phyloP scores from a whole-genome alignment of 2,888 invertebrate species.

The Mycogona germanica region DNA sequence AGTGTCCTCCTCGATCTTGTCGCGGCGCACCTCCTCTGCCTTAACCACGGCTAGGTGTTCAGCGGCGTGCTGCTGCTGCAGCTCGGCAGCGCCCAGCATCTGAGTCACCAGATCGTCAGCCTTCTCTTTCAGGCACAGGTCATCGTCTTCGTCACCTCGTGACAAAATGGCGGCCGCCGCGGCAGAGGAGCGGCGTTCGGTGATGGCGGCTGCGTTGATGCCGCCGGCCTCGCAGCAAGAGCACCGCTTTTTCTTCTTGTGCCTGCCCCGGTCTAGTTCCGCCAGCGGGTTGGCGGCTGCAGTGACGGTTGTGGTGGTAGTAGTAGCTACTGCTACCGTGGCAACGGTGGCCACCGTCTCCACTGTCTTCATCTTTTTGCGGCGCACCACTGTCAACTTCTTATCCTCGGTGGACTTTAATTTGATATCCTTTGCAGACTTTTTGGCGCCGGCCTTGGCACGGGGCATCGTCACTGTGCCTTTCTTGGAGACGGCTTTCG shows the following conservation, averaged over 20 bases:
- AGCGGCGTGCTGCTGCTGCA: not conserved
- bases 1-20: constrained; percentile 19
- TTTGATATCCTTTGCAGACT: not conserved
- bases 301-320: not conserved
- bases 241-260: constrained; percentile 5
- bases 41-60: constrained; percentile 6
- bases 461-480: not conserved
- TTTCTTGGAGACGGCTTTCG: too few species aligned
- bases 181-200: not conserved
- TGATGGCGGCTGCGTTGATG: not conserved
- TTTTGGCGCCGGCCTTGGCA: not conserved
- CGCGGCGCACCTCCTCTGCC: constrained; percentile 10
- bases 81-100: constrained; percentile 1
- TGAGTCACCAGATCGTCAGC: constrained; percentile 8
- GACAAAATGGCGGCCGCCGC: not conserved
- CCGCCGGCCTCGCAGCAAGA: not conserved
- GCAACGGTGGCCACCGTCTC: not conserved
- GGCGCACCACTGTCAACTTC: not conserved
- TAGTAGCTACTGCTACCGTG: not conserved
- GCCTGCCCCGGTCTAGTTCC: constrained; percentile 9
- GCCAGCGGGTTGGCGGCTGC: not conserved
- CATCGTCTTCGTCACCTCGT: constrained; percentile 1
- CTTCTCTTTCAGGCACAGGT: constrained; percentile 7
- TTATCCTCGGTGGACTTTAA: not conserved
- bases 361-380: not conserved